These are phyloP conservation scores for Cheilinus undulatus DNA, from an alignment of 2,113 vertebrate genomes.

Conservation along the genomic window DNA sequence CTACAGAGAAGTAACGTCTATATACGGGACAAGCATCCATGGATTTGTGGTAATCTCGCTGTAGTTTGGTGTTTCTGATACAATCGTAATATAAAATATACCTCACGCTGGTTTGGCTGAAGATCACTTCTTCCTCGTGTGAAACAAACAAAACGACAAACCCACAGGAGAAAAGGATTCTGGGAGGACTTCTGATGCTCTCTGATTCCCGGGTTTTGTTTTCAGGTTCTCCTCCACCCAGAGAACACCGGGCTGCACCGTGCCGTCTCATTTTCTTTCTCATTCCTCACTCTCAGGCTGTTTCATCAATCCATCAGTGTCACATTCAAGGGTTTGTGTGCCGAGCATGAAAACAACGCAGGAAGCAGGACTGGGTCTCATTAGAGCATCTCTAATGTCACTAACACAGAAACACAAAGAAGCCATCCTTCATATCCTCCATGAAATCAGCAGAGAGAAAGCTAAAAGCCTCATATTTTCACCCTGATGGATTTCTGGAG, in stretches of 20 bases:
- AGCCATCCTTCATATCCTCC: conserved; percentile 29
- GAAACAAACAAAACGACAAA: conserved; percentile 10
- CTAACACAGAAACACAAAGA: conserved; percentile 42
- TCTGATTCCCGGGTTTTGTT: conserved; percentile 31
- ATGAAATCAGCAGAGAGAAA: conserved; percentile 24
- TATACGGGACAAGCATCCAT: too few species aligned
- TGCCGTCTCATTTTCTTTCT: conserved; percentile 25
- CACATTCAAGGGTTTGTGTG: conserved; percentile 40
- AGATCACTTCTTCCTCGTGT: neutral
- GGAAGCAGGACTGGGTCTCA: conserved; percentile 57
- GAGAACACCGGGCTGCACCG: conserved; percentile 23
- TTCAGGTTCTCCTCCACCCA: neutral
- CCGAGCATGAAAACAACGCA: conserved; percentile 61
- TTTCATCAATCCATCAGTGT: conserved; percentile 70
- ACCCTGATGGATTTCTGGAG: conserved; percentile 37
- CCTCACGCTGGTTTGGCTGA: neutral
- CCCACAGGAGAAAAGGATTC: conserved; percentile 1
- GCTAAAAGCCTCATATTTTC: conserved; percentile 47
- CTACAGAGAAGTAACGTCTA: too few species aligned
- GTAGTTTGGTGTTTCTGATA: neutral
- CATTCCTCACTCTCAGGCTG: conserved; percentile 33
- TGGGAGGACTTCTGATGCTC: conserved; percentile 2
- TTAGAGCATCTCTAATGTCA: conserved; percentile 59
- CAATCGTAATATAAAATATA: neutral
- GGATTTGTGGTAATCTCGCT: too few species aligned